Evolutionary conservation across 2,888 invertebrate species (phyloP), one percentile per base, ranked within the genome.

Genomic region (Lepidonotus clava): DNA sequence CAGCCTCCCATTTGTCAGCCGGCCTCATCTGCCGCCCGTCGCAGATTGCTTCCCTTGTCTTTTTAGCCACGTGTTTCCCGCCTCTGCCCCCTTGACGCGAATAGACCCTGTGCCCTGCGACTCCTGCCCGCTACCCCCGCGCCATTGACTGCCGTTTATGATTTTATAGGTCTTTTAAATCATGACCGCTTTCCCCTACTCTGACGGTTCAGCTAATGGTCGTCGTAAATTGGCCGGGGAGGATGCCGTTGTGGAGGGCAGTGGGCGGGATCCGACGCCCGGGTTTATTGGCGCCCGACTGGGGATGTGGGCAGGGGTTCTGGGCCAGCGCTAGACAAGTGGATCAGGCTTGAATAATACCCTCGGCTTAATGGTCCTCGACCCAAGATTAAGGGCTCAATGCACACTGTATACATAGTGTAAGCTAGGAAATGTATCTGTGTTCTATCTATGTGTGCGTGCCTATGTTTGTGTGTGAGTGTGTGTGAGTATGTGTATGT

Each of bases 121-220:
- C 18, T 34, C 71, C 56, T 11, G 5, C 56, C 6, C 34, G 8
- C 11, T n/a, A 71, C 36, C 34, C 71, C 34, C 18, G 46, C 18
- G 46, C 46, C 8, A 46, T 11, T 46, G 46, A 11, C 46, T 46
- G 8, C 46, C 46, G 14, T 80, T 41, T 46, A 80, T 46, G 32
- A 80, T 80, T 80, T 80, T 80, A 80, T 51, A 51, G 80, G 46
- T 46, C 80, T 24, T 80, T 80, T 80, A 80, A 80, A 80, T 80
- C 80, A 80, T 80, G 21, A 34, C 46, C 46, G 8, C 46, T 46
- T 41, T 80, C 46, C 46, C 46, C 32, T 14, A 11, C 46, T 18
- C 41, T 28, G 28, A 1, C 38, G 38, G 14, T 24, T 4, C 1
- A 21, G 80, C 21, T 80, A 80, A 80, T 80, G 80, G 28, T 24